phyloP scores from a whole-genome alignment of 2,797 vertebrate species.

The Labroides dimidiatus region DNA sequence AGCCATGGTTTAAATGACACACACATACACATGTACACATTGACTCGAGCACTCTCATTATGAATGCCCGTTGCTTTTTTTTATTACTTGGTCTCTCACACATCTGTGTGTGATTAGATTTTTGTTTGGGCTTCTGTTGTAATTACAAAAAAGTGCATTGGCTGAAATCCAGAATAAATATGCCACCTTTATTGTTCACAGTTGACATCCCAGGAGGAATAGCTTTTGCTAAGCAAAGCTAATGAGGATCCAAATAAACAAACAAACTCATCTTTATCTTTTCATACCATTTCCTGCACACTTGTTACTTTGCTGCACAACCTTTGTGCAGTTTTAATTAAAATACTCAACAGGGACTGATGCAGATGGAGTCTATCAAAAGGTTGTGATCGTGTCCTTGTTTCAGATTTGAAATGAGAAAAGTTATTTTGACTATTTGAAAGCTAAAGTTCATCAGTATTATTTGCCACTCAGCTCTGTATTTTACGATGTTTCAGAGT shows the following conservation, averaged over 20 bases:
- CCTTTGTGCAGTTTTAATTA: no score
- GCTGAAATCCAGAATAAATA: constrained; percentile 36
- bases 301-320: background rate
- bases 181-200: constrained; percentile 15
- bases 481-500: background rate
- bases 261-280: background rate
- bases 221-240: no score
- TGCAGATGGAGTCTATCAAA: no score
- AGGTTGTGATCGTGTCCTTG: background rate
- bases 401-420: no score
- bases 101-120: constrained; percentile 60
- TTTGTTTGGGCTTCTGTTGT: constrained; percentile 50
- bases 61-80: constrained; percentile 42
- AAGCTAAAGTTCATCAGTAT: background rate
- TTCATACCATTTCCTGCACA: background rate
- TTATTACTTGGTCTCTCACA: constrained; percentile 34
- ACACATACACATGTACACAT: constrained; percentile 30
- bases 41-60: constrained; percentile 46
- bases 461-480: background rate
- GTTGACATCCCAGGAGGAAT: background rate
- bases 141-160: constrained; percentile 35
- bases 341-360: no score
- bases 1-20: constrained; percentile 68
- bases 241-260: no score
- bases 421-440: no score